phyloP scores from a whole-genome alignment of 2,113 vertebrate genomes.

The Alethe castanea region DNA sequence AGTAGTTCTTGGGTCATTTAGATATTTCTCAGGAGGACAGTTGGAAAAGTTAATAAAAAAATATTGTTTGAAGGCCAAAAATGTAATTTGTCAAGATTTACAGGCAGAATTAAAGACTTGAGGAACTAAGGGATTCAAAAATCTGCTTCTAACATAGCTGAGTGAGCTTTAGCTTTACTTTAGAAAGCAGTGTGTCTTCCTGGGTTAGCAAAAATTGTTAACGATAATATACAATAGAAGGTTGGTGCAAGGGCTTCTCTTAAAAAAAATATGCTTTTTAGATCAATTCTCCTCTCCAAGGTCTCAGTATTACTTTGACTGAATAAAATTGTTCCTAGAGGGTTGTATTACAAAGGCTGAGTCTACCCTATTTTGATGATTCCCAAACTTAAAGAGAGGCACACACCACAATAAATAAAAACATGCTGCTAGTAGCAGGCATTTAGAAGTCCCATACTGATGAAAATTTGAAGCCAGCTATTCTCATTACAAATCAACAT shows the following conservation, averaged over 20 bases:
- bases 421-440: background rate
- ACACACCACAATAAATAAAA: conserved; percentile 60
- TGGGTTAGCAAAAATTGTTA: conserved; percentile 64
- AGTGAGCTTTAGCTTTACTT: conserved; percentile 37
- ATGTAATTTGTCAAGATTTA: conserved; percentile 61
- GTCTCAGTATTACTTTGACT: conserved; percentile 49
- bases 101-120: conserved; percentile 50
- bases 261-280: conserved; percentile 58
- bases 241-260: conserved; percentile 23
- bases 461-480: conserved; percentile 21
- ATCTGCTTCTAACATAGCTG: conserved; percentile 35
- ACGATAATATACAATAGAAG: conserved; percentile 38
- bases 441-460: conserved; percentile 53
- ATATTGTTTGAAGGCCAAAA: conserved; percentile 48
- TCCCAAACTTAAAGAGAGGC: conserved; percentile 51
- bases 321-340: conserved; percentile 65
- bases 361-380: conserved; percentile 56
- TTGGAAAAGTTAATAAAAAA: conserved; percentile 64
- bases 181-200: conserved; percentile 19
- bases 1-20: conserved; percentile 54
- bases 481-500: conserved; percentile 38
- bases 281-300: conserved; percentile 50
- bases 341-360: conserved; percentile 57
- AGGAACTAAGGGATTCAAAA: conserved; percentile 63
- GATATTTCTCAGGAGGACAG: conserved; percentile 52